These are phyloP conservation scores for Erpetoichthys calabaricus DNA, from an alignment of 2,797 vertebrate genomes.

Conservation along the genomic window DNA sequence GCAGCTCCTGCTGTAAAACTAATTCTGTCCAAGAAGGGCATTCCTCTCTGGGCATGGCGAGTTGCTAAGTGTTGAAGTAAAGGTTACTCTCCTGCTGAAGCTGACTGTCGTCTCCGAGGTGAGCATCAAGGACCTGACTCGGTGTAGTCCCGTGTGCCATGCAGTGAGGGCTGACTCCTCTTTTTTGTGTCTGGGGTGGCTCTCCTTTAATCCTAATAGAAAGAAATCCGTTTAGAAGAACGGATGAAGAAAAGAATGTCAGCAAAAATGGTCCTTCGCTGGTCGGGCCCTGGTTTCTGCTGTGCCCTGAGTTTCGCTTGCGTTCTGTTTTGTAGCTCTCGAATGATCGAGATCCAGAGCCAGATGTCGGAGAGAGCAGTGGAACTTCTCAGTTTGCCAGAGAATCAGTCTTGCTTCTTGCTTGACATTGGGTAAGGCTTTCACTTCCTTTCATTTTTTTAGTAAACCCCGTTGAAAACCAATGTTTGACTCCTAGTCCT, in stretches of 20 bases:
- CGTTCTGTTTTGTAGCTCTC: constrained; percentile 51
- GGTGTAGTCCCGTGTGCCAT: neutral
- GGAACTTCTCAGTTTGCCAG: constrained; percentile 72
- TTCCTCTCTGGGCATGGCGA: too few species aligned
- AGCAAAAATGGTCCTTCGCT: too few species aligned
- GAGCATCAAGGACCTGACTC: too few species aligned
- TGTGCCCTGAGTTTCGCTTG: neutral
- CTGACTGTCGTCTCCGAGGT: too few species aligned
- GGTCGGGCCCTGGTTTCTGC: neutral
- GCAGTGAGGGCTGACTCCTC: neutral
- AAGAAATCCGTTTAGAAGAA: too few species aligned
- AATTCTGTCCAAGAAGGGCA: too few species aligned
- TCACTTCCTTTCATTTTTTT: neutral
- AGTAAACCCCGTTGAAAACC: neutral
- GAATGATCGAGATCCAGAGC: constrained; percentile 83
- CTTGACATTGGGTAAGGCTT: constrained; percentile 74
- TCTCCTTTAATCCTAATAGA: too few species aligned
- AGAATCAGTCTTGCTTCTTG: constrained; percentile 65
- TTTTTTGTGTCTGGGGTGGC: too few species aligned
- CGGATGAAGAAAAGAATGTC: too few species aligned
- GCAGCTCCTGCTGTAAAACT: too few species aligned
- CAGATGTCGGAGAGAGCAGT: constrained; percentile 84
- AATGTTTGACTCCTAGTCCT: neutral
- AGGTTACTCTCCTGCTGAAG: too few species aligned
- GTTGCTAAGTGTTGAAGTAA: too few species aligned